Percentiles rank a stretch among this genome's conserved stretches.
Evolutionary conservation across 2,113 vertebrate genomes (phyloP).

Genomic region (Tor tambroides): DNA sequence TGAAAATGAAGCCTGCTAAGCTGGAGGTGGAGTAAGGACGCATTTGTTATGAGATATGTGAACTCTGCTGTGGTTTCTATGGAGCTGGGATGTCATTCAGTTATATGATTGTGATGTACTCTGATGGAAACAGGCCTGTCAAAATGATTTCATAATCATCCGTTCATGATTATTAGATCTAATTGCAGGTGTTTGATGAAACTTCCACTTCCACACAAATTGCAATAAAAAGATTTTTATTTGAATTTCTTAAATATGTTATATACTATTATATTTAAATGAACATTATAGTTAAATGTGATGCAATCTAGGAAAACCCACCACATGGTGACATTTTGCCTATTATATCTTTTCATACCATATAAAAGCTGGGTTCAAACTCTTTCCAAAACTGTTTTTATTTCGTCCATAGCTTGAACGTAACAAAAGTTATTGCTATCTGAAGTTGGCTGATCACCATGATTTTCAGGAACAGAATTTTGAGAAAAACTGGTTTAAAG

Average conservation of each 20-base stretch:
- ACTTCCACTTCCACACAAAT: background rate
- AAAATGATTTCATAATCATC: background rate
- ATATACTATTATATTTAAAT: background rate
- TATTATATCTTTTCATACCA: no score
- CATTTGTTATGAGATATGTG: constrained; percentile 44
- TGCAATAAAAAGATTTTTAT: background rate
- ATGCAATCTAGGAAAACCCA: no score
- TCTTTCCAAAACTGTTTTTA: no score
- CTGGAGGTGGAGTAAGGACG: constrained; percentile 6
- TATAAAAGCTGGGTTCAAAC: no score
- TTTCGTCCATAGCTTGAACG: no score
- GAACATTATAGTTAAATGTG: background rate
- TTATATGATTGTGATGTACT: background rate
- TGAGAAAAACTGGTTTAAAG: no score
- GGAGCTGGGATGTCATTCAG: background rate
- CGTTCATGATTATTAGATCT: background rate
- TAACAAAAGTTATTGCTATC: no score
- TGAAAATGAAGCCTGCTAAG: constrained; percentile 51
- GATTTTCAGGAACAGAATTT: no score
- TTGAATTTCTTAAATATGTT: background rate
- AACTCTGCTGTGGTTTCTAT: constrained; percentile 6
- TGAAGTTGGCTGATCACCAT: no score
- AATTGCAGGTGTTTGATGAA: background rate
- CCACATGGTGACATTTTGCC: no score
- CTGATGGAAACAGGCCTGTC: background rate